phyloP scores from a whole-genome alignment of 1,140 invertebrate species.

The Chymomyza costata region DNA sequence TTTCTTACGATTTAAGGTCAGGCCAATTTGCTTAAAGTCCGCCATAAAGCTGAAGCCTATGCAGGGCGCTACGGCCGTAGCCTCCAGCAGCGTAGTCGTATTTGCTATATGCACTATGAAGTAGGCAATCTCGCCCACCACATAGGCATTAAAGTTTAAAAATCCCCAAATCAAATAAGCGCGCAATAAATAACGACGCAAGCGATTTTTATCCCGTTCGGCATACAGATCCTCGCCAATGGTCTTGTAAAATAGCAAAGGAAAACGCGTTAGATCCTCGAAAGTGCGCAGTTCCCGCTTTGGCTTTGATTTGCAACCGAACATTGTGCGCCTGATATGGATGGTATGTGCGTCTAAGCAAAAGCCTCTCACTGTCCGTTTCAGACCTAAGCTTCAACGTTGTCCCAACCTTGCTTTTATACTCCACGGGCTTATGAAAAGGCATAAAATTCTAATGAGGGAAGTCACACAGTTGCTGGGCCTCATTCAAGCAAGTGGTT shows the following conservation, averaged over 20 bases:
- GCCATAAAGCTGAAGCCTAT: conserved; percentile 64
- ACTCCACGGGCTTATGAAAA: neutral
- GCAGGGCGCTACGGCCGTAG: conserved; percentile 55
- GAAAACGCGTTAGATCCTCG: conserved; percentile 51
- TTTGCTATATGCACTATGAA: conserved; percentile 57
- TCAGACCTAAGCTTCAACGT: neutral
- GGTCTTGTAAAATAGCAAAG: conserved; percentile 56
- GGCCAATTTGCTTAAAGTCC: conserved; percentile 57
- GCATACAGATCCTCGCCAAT: conserved; percentile 62
- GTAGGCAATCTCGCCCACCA: conserved; percentile 56
- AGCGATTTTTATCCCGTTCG: conserved; percentile 38
- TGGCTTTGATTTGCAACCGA: conserved; percentile 21
- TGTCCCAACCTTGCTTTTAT: conserved; percentile 28
- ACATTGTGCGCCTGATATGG: too few species aligned
- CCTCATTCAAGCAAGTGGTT: too few species aligned
- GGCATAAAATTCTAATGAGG: conserved; percentile 53
- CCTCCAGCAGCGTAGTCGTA: conserved; percentile 53
- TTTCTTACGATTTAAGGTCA: conserved; percentile 39
- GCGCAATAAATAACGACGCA: conserved; percentile 40
- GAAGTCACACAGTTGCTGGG: conserved; percentile 22
- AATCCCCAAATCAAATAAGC: conserved; percentile 47
- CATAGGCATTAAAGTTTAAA: conserved; percentile 57
- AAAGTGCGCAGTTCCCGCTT: conserved; percentile 33
- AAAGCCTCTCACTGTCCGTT: too few species aligned
- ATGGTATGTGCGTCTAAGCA: too few species aligned